Evolutionary conservation across 2,888 invertebrate genomes (phyloP).

Genomic region (Syrista parreyssii): DNA sequence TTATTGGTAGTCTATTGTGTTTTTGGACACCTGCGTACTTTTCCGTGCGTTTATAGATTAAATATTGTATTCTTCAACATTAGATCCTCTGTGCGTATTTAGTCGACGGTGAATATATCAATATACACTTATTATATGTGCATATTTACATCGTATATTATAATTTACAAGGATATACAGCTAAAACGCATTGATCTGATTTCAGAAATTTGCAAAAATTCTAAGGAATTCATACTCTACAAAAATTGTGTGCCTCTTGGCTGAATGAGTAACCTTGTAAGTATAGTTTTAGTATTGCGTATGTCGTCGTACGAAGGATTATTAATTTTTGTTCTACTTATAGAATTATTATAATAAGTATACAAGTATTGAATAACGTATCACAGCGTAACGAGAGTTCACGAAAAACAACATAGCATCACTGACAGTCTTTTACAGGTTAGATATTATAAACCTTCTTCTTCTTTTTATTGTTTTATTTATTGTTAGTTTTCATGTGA

Average conservation of each 20-base stretch:
- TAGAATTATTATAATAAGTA: neutral
- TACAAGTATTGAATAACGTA: neutral
- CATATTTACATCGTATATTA: neutral
- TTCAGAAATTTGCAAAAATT: neutral
- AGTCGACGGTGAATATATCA: neutral
- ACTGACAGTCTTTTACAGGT: slow-evolving; percentile 1
- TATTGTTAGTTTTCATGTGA: neutral
- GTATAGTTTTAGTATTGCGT: neutral
- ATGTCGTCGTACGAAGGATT: neutral
- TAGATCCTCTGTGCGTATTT: neutral
- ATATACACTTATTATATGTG: neutral
- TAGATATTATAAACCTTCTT: neutral
- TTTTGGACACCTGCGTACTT: neutral
- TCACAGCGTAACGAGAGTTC: slow-evolving; percentile 1
- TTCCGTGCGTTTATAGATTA: neutral
- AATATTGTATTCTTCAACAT: neutral
- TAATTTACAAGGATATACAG: neutral
- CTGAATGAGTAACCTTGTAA: neutral
- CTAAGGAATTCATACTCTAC: neutral
- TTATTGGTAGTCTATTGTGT: neutral
- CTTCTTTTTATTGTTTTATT: neutral
- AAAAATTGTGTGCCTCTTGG: neutral
- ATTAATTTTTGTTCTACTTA: neutral
- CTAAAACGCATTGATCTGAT: neutral
- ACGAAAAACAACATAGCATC: neutral